Evolutionary conservation across 2,888 invertebrate species (phyloP).

Genomic region (Imbricaverruca yamaguchii): DNA sequence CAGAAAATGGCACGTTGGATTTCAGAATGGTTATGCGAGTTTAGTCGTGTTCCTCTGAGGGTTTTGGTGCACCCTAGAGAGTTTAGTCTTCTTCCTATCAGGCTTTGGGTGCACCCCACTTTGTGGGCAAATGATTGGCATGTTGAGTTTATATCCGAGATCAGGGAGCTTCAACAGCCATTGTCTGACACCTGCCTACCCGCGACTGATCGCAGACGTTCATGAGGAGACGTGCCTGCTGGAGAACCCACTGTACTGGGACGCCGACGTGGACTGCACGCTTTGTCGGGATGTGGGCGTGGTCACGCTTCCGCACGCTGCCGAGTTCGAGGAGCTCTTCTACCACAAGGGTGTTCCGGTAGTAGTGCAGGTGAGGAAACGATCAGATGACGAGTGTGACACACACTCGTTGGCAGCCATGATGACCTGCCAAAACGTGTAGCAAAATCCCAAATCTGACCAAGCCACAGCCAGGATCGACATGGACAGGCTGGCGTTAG

Average conservation of each 20-base stretch:
- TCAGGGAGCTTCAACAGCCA: too few species aligned
- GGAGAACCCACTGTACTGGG: conserved; percentile 73
- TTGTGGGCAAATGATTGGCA: not conserved
- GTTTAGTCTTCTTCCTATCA: not conserved
- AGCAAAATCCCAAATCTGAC: conserved; percentile 34
- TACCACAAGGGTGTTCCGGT: conserved; percentile 52
- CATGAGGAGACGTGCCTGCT: conserved; percentile 79
- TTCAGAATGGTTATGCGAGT: too few species aligned
- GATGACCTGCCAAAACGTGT: too few species aligned
- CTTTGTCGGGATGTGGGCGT: conserved; percentile 64
- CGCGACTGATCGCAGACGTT: conserved; percentile 50
- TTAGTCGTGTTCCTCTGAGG: too few species aligned
- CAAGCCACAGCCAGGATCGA: not conserved
- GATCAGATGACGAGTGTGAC: not conserved
- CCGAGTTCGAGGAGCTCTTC: conserved; percentile 46
- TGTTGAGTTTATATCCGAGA: too few species aligned
- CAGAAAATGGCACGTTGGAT: too few species aligned
- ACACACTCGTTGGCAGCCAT: too few species aligned
- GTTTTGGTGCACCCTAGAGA: not conserved
- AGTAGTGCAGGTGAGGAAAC: conserved; percentile 44
- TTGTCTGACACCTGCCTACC: too few species aligned
- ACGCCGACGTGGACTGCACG: conserved; percentile 75
- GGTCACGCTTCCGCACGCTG: conserved; percentile 30
- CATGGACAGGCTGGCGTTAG: too few species aligned
- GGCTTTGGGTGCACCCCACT: not conserved